A percentile compares a stretch with the other conserved stretches of the same genome.
These are phyloP conservation scores for Liopterus haemorrhoidalis DNA, from an alignment of 2,888 invertebrate genomes.

Conservation along the genomic window DNA sequence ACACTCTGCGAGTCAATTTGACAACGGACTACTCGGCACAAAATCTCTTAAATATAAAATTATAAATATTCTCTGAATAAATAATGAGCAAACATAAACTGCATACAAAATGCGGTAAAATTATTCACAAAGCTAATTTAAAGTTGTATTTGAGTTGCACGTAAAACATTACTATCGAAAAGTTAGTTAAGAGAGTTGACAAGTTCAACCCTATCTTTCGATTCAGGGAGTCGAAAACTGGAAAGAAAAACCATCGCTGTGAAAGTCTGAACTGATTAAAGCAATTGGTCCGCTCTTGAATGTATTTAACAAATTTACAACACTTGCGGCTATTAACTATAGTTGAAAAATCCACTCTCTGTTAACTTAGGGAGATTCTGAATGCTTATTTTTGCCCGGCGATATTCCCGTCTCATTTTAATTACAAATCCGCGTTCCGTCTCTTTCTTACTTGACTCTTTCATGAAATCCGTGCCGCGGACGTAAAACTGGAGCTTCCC, in stretches of 20 bases:
- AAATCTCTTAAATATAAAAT: slow-evolving; percentile 17
- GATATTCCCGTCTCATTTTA: slow-evolving; percentile 15
- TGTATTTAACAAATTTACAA: slow-evolving; percentile 22
- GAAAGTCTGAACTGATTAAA: slow-evolving; percentile 27
- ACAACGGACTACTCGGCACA: too few relatives aligned
- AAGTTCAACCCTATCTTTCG: slow-evolving; percentile 38
- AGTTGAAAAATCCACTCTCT: slow-evolving; percentile 17
- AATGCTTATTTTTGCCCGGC: slow-evolving; percentile 11
- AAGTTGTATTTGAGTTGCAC: slow-evolving; percentile 49
- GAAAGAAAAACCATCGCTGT: slow-evolving; percentile 23
- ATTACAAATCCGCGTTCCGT: slow-evolving; percentile 29
- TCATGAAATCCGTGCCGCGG: too few relatives aligned
- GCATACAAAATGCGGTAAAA: slow-evolving; percentile 45
- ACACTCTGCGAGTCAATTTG: too few relatives aligned
- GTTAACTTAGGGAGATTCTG: slow-evolving; percentile 7
- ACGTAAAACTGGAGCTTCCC: too few relatives aligned
- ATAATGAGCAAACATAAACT: slow-evolving; percentile 44
- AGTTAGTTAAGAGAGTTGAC: slow-evolving; percentile 47
- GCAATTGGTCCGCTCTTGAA: slow-evolving; percentile 20
- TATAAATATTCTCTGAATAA: slow-evolving; percentile 22
- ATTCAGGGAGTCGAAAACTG: slow-evolving; percentile 6
- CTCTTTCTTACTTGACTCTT: too few relatives aligned
- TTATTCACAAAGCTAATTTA: slow-evolving; percentile 49
- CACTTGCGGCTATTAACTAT: slow-evolving; percentile 22
- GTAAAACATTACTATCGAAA: slow-evolving; percentile 47